Conservation (phyloP, 2,888 invertebrate genomes). For the Xestia c-nigrum region DNA sequence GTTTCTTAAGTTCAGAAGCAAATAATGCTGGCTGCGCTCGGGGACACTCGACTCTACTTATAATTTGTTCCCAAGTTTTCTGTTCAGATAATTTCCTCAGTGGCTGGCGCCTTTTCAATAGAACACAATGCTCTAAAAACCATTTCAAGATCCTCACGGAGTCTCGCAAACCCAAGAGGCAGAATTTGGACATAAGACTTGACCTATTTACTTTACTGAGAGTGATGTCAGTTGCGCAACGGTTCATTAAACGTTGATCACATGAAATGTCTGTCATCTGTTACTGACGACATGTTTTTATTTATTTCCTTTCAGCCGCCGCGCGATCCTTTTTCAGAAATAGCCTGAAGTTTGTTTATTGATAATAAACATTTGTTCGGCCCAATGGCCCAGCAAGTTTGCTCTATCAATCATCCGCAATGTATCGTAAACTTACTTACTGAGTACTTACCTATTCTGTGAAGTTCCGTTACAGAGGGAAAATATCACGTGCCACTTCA, state of each 20-base stretch:
- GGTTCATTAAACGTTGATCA: conserved; percentile 64
- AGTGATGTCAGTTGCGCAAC: conserved; percentile 71
- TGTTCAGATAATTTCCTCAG: conserved; percentile 79
- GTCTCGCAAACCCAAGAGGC: conserved; percentile 54
- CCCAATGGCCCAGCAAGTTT: conserved; percentile 57
- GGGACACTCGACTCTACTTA: conserved; percentile 74
- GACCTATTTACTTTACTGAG: conserved; percentile 69
- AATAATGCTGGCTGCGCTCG: conserved; percentile 74
- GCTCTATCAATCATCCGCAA: conserved; percentile 65
- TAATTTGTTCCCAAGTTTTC: conserved; percentile 82
- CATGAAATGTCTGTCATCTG: conserved; percentile 65
- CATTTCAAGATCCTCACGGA: conserved; percentile 55
- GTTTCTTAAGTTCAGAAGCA: conserved; percentile 76
- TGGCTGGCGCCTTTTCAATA: conserved; percentile 77
- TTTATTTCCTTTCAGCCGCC: conserved; percentile 40
- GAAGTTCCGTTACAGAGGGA: conserved; percentile 59
- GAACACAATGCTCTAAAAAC: conserved; percentile 74
- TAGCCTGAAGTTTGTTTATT: conserved; percentile 59
- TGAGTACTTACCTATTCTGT: conserved; percentile 67
- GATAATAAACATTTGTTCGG: conserved; percentile 63
- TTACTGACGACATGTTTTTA: conserved; percentile 50
- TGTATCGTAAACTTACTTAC: conserved; percentile 63
- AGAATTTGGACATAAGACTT: conserved; percentile 60
- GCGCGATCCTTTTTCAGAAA: conserved; percentile 51
- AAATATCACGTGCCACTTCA: conserved; percentile 73